phyloP scores from a whole-genome alignment of 1,140 invertebrate genomes.

The Drosophila trapezifrons region DNA sequence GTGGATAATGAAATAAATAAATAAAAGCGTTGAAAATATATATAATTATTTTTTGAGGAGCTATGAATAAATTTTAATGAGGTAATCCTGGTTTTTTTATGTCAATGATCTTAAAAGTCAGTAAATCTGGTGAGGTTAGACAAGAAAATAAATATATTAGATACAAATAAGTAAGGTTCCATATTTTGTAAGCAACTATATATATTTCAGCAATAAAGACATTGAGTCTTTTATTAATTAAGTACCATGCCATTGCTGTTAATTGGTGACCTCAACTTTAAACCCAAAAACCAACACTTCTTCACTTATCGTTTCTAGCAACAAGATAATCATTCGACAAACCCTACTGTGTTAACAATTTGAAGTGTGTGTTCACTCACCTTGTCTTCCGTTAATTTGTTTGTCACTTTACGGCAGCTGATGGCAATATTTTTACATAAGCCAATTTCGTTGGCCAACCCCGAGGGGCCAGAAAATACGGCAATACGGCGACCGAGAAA shows the following conservation, averaged over 20 bases:
- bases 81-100: too few species aligned
- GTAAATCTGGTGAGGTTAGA: too few species aligned
- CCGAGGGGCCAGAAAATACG: conserved; percentile 2
- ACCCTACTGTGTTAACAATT: conserved; percentile 6
- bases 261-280: conserved; percentile 29
- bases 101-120: too few species aligned
- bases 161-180: neutral
- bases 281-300: neutral
- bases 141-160: neutral
- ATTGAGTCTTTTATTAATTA: neutral
- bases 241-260: neutral
- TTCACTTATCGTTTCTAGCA: conserved; percentile 19
- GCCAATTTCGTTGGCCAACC: conserved; percentile 34
- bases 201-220: neutral
- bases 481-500: neutral
- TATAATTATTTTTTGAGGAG: too few species aligned
- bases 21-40: too few species aligned
- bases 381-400: conserved; percentile 43
- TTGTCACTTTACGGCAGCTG: conserved; percentile 27
- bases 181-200: neutral
- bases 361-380: conserved; percentile 26
- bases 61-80: neutral
- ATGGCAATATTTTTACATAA: conserved; percentile 40
- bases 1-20: too few species aligned
- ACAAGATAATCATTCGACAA: conserved; percentile 30